Evolutionary conservation across 53 echinoderm and acorn worm genomes (phyloP).

Genomic region (Astropecten irregularis): DNA sequence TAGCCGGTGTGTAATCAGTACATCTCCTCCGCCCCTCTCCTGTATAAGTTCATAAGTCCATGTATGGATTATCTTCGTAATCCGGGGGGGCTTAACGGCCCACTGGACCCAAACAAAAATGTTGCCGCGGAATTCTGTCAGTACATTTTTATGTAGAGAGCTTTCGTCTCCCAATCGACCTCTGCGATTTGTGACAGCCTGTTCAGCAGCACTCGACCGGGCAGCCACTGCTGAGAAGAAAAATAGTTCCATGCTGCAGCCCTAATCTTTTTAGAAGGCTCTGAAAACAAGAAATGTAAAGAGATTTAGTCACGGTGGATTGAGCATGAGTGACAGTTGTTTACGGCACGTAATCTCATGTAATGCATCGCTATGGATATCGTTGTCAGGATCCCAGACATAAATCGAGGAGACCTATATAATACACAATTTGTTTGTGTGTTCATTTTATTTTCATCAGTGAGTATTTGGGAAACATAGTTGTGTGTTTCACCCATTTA

Average conservation of each 20-base stretch:
- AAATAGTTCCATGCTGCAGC: background rate
- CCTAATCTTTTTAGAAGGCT: background rate
- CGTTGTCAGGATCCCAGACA: too few relatives aligned
- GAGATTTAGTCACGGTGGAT: conserved; percentile 26
- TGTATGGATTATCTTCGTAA: conserved; percentile 44
- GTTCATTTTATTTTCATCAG: too few relatives aligned
- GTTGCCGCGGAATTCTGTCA: background rate
- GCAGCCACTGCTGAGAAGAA: background rate
- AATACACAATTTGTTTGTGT: too few relatives aligned
- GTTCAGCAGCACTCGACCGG: too few relatives aligned
- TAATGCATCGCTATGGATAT: too few relatives aligned
- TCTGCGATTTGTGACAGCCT: too few relatives aligned
- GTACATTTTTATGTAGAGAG: background rate
- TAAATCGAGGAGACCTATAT: too few relatives aligned
- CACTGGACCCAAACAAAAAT: conserved; percentile 20
- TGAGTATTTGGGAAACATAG: too few relatives aligned
- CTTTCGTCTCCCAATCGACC: too few relatives aligned
- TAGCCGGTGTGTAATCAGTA: too few relatives aligned
- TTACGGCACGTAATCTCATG: background rate
- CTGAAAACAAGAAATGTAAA: background rate
- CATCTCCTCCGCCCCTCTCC: background rate
- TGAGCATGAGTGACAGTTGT: conserved; percentile 26
- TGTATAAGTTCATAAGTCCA: background rate
- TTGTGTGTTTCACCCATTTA: too few relatives aligned
- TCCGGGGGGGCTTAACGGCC: conserved; percentile 29